Conservation (phyloP, 1,140 invertebrate genomes). For the Drosophila watanabei region DNA sequence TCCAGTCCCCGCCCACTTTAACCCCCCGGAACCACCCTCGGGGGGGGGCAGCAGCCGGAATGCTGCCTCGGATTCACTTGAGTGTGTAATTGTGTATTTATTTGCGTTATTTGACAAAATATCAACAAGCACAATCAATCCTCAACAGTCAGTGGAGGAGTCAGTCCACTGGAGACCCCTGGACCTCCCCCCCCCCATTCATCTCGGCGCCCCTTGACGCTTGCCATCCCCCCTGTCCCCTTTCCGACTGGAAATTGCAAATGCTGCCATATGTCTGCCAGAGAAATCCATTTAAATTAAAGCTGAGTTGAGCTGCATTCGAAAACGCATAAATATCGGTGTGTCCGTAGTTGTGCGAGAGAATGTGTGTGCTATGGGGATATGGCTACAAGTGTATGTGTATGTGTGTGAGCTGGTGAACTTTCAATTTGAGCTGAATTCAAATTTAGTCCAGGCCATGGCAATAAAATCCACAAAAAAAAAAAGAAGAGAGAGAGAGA, state of each 20-base stretch:
- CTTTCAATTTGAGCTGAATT: slow-evolving; percentile 84
- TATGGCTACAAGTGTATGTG: slow-evolving; percentile 2
- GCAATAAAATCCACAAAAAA: slow-evolving; percentile 70
- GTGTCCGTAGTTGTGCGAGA: slow-evolving; percentile 24
- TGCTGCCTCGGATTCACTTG: slow-evolving; percentile 64
- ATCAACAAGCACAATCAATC: slow-evolving; percentile 84
- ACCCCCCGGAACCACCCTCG: slow-evolving; percentile 14
- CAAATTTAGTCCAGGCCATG: slow-evolving; percentile 74
- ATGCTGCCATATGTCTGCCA: slow-evolving; percentile 81
- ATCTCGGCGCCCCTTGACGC: slow-evolving; percentile 4
- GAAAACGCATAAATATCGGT: slow-evolving; percentile 80
- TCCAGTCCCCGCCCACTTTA: slow-evolving; percentile 18
- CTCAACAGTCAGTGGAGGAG: slow-evolving; percentile 72
- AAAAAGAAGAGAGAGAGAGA: slow-evolving; percentile 1
- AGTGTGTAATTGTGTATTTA: slow-evolving; percentile 85
- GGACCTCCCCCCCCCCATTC: slow-evolving; percentile 39
- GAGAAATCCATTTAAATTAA: slow-evolving; percentile 83
- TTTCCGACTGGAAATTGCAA: slow-evolving; percentile 61
- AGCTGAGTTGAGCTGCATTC: slow-evolving; percentile 83
- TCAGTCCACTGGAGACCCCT: slow-evolving; percentile 16
- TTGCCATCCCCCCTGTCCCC: background rate
- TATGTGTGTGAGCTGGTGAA: slow-evolving; percentile 59
- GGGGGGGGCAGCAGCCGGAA: background rate
- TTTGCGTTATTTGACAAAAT: slow-evolving; percentile 85
- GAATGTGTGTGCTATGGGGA: slow-evolving; percentile 25